Base-by-base conservation (phyloP, 2,797 vertebrate genomes). In the Darevskia mixta region DNA sequence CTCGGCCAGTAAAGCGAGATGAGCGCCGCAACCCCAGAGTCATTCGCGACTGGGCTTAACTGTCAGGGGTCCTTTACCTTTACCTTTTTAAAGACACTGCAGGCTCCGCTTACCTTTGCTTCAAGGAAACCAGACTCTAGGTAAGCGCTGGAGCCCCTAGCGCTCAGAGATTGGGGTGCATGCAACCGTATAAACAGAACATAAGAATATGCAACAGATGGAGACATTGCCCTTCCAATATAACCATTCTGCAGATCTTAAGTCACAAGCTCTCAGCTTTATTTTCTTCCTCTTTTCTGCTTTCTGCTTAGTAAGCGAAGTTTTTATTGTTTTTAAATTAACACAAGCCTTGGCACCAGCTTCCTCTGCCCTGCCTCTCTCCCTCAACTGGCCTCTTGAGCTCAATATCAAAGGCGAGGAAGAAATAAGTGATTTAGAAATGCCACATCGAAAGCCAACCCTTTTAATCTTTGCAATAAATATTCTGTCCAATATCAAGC, bases 391-490 rank as follows among this genome's bases (percentile, higher is more conserved):
- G 83, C 43, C 78, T 85, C 83, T 75, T 75, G 78, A 81, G 87
- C 43, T 85, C 83, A 35, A 80, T 85, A 85, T 85, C 55, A 85
- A 55, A 80, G n/a, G 66, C 32, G 25, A 64, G n/a, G 15, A 49
- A 89, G 49, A 29, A 88, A n/a, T 49, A 88, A 88, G 84, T 69
- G 38, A 79, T 91, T 92, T 91, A 58, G 91, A 91, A 93, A 38
- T 35, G 13, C 17, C 86, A 84, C 82, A 75, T 75, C 81, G 75
- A 64, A 92, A 75, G 86, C 86, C 89, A 17, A 86, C 5, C 2
- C 35, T 73, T 91, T 88, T 89, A 92, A 92, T 90, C 83, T 87
- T 86, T 86, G 8, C 41, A 87, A 23, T 87, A 91, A 89, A 85
- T 41, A 85, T n/a, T 29, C 17, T 87, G 8, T 83, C 72, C 41